These are phyloP conservation scores for Sebastiscus tertius DNA, from an alignment of 2,797 vertebrate species.

Conservation along the genomic window DNA sequence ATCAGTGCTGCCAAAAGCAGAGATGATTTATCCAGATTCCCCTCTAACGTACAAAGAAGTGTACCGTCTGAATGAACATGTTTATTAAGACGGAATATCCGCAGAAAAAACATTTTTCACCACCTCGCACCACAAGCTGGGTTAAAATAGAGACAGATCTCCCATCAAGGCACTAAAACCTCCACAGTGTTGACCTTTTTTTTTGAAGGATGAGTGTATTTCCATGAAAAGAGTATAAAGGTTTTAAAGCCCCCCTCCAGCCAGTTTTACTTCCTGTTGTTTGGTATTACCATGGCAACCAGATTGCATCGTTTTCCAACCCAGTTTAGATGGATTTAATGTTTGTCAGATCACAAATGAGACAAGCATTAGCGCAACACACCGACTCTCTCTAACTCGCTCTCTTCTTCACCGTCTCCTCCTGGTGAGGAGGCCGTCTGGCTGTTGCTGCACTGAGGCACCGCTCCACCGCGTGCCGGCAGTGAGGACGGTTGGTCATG, in stretches of 20 bases:
- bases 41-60: slow-evolving; percentile 17
- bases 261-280: background rate
- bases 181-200: slow-evolving; percentile 6
- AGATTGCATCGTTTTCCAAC: too few relatives aligned
- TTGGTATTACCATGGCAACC: too few relatives aligned
- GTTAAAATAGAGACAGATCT: slow-evolving; percentile 6
- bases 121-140: background rate
- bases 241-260: background rate
- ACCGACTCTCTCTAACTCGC: too few relatives aligned
- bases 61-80: background rate
- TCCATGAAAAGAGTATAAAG: slow-evolving; percentile 5
- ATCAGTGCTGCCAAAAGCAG: slow-evolving; percentile 17
- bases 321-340: too few relatives aligned
- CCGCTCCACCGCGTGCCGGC: too few relatives aligned
- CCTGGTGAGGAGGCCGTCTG: too few relatives aligned
- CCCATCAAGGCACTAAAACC: background rate
- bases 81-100: slow-evolving; percentile 1
- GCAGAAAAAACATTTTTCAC: background rate
- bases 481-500: too few relatives aligned
- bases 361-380: too few relatives aligned
- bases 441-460: too few relatives aligned
- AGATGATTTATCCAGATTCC: slow-evolving; percentile 40
- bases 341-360: too few relatives aligned
- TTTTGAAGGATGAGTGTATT: slow-evolving; percentile 1
- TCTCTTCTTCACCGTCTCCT: too few relatives aligned